A percentile compares a stretch with the other conserved stretches of the same genome.
phyloP scores from a whole-genome alignment of 2,797 vertebrate genomes.

The Cyprinodon diabolis region DNA sequence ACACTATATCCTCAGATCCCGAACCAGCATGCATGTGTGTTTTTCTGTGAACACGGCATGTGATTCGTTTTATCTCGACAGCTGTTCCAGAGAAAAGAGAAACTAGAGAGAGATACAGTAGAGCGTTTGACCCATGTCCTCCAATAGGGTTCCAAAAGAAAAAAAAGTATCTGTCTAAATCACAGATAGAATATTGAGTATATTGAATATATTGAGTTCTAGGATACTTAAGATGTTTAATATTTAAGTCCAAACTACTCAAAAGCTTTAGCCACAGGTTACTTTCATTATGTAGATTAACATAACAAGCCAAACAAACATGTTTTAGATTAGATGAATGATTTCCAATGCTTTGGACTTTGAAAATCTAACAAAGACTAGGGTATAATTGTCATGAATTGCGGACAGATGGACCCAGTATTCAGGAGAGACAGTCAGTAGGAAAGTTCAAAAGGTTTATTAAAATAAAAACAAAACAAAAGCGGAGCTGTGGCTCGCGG shows the following conservation, averaged over 20 bases:
- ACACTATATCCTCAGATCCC: neutral
- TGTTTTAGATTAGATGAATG: neutral
- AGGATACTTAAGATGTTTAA: neutral
- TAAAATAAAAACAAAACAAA: too few species aligned
- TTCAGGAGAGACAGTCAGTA: too few species aligned
- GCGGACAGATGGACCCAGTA: too few species aligned
- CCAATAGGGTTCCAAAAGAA: neutral
- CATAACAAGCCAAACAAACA: neutral
- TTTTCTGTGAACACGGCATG: conserved; percentile 10
- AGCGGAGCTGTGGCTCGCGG: too few species aligned
- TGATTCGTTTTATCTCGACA: conserved; percentile 20
- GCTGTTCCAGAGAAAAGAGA: conserved; percentile 16
- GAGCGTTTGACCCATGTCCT: neutral
- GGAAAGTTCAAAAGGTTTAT: too few species aligned
- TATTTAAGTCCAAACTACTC: neutral
- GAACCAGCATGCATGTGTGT: neutral
- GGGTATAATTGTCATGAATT: too few species aligned
- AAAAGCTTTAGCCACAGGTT: neutral
- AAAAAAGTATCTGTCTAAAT: neutral
- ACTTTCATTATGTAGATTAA: neutral
- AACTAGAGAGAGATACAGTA: neutral
- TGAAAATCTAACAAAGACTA: neutral
- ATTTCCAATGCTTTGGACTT: neutral
- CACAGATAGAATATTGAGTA: neutral
- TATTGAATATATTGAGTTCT: neutral